phyloP scores from a whole-genome alignment of 2,888 invertebrate species.

The Steinernema hermaphroditum region DNA sequence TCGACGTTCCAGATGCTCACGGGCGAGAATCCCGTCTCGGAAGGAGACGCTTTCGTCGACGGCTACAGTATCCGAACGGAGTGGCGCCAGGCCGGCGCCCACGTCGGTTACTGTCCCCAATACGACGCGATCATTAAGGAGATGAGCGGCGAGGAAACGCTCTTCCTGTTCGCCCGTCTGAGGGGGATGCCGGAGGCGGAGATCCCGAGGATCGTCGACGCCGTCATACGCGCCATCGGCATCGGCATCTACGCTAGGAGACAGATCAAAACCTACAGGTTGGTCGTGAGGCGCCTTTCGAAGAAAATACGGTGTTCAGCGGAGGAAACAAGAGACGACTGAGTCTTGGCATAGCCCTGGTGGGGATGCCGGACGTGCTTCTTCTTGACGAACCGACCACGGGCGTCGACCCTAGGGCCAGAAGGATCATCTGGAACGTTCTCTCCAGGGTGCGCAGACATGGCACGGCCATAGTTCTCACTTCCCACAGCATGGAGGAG shows the following conservation, averaged over 20 bases:
- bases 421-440: constrained; percentile 55
- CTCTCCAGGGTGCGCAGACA: constrained; percentile 57
- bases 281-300: not conserved
- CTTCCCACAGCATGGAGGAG: too few species aligned
- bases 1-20: constrained; percentile 46
- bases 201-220: constrained; percentile 38
- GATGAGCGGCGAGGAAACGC: constrained; percentile 76
- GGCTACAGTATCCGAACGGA: constrained; percentile 21
- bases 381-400: constrained; percentile 67
- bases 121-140: constrained; percentile 77
- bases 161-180: constrained; percentile 74
- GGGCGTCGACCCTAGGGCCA: constrained; percentile 74
- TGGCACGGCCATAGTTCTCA: constrained; percentile 74
- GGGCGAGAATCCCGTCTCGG: constrained; percentile 54
- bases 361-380: constrained; percentile 76
- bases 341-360: constrained; percentile 76
- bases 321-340: constrained; percentile 79
- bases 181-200: constrained; percentile 71
- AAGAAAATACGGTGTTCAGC: constrained; percentile 67
- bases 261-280: constrained; percentile 52
- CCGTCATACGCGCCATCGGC: constrained; percentile 51
- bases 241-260: constrained; percentile 53
- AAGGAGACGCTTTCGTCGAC: constrained; percentile 56
- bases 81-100: constrained; percentile 43
- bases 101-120: constrained; percentile 77